Evolutionary conservation across 2,113 vertebrate species (phyloP).

Genomic region (Ancistrus triradiatus): DNA sequence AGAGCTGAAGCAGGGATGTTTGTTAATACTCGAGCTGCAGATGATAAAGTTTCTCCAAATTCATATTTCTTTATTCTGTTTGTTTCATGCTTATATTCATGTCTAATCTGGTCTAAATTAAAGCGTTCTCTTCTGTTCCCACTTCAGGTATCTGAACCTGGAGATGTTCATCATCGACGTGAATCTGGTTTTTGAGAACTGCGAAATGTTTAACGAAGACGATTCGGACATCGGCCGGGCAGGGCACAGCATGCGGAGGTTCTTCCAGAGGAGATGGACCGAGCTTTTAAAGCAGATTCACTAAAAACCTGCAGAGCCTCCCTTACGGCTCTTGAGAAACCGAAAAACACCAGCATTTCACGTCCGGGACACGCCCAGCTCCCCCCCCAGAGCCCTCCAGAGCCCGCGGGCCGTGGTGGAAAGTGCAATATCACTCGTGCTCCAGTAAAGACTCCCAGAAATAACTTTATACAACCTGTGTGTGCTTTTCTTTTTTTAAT

Average conservation of each 20-base stretch:
- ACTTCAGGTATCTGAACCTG: conserved; percentile 76
- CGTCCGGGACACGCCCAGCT: neutral
- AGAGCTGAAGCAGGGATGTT: too few relatives aligned
- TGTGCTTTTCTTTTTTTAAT: conserved; percentile 74
- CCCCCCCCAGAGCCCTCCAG: conserved; percentile 71
- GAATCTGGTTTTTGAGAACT: conserved; percentile 90
- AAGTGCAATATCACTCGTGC: conserved; percentile 85
- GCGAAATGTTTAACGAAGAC: conserved; percentile 90
- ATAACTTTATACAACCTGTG: conserved; percentile 75
- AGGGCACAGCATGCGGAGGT: conserved; percentile 84
- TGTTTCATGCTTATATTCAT: too few relatives aligned
- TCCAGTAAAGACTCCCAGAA: conserved; percentile 67
- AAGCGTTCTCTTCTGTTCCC: neutral
- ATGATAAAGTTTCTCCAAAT: too few relatives aligned
- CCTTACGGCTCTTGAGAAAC: neutral
- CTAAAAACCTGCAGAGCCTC: conserved; percentile 59
- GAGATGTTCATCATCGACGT: conserved; percentile 85
- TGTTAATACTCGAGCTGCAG: too few relatives aligned
- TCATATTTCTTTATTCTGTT: too few relatives aligned
- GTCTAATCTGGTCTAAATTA: too few relatives aligned
- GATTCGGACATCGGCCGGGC: conserved; percentile 87
- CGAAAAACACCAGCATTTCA: conserved; percentile 13
- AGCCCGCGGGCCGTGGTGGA: conserved; percentile 65
- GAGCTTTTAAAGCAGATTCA: conserved; percentile 77
- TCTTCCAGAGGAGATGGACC: conserved; percentile 86